Percentiles rank a stretch among this genome's conserved stretches.
Evolutionary conservation across 2,113 vertebrate species (phyloP).

Genomic region (Telmatochromis brachygnathus): DNA sequence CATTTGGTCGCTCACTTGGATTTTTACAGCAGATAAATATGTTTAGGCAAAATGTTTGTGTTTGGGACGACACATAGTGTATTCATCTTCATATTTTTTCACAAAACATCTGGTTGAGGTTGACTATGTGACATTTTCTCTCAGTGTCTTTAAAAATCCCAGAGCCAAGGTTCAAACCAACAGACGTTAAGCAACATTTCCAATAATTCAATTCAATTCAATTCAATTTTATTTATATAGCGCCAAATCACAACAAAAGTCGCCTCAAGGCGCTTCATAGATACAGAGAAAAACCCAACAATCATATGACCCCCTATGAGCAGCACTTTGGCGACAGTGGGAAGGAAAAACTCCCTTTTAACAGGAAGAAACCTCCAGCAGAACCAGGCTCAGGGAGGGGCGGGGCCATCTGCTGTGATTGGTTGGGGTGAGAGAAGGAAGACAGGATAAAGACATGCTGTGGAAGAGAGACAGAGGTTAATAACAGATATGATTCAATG

Average conservation of each 20-base stretch:
- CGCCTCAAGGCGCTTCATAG: too few species aligned
- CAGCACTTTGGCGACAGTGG: too few species aligned
- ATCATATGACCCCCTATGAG: too few species aligned
- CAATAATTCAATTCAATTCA: background rate
- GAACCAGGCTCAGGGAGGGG: too few species aligned
- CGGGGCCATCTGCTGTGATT: too few species aligned
- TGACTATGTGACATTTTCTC: background rate
- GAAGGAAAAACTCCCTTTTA: too few species aligned
- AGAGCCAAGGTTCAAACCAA: background rate
- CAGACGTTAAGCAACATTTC: background rate
- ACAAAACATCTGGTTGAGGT: background rate
- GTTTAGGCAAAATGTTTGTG: background rate
- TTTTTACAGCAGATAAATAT: background rate
- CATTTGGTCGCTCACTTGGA: background rate
- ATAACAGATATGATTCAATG: accelerated
- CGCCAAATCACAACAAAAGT: too few species aligned
- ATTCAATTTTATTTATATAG: too few species aligned
- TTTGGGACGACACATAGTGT: background rate
- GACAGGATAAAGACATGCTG: too few species aligned
- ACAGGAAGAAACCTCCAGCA: accelerated
- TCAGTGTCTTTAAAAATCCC: background rate
- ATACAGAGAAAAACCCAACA: too few species aligned
- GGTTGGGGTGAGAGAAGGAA: too few species aligned
- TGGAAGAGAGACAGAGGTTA: too few species aligned
- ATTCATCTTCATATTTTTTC: background rate